phyloP scores from a whole-genome alignment of 2,797 vertebrate species.

The Vireo griseus region DNA sequence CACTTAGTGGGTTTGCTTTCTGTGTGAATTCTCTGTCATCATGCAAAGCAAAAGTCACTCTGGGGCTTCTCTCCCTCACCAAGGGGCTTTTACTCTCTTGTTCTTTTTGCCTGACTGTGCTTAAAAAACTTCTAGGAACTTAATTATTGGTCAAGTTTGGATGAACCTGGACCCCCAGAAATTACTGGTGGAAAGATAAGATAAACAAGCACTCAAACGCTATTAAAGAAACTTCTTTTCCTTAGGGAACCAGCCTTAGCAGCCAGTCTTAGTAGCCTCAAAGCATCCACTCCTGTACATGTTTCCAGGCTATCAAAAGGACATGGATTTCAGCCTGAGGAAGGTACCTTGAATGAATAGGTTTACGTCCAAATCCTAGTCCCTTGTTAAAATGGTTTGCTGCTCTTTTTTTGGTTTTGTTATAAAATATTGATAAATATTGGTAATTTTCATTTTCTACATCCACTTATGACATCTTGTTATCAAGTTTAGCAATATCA shows the following conservation, averaged over 20 bases:
- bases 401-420: background rate
- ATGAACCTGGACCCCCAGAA: background rate
- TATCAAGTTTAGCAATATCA: background rate
- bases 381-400: background rate
- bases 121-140: background rate
- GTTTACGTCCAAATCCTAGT: background rate
- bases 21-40: background rate
- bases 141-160: background rate
- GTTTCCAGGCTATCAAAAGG: background rate
- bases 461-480: background rate
- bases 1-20: background rate
- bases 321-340: background rate
- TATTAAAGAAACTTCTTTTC: background rate
- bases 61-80: background rate
- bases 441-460: background rate
- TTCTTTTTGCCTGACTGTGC: background rate
- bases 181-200: background rate
- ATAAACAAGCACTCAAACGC: background rate
- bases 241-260: background rate
- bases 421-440: background rate
- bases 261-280: background rate
- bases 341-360: background rate
- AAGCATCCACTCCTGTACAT: accelerated
- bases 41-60: background rate
- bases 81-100: accelerated